Evolutionary conservation across 2,888 invertebrate genomes (phyloP), one percentile per base, ranked within the genome.

Genomic region (Nephrocerus scutellatus): DNA sequence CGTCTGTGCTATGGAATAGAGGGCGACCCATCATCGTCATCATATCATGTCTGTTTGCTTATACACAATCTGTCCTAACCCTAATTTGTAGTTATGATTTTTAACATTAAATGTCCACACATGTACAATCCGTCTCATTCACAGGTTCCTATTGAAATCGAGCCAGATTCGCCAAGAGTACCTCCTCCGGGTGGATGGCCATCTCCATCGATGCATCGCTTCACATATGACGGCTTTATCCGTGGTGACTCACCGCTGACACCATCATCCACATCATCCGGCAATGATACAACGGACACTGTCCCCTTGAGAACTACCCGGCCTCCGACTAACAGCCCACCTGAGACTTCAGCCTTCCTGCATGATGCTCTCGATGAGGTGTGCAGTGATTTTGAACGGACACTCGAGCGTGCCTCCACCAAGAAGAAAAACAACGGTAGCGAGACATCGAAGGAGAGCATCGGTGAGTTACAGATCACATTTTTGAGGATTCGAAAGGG

Each of bases 331-430:
- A 54, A 57, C 32, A 65, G 64, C 53, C 62, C 66, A 42, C 64
- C 64, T 44, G 68, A 65, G 52, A 60, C 63, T 29, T 57, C 62
- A 25, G 64, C 66, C 43, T 68, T 68, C 47, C 48, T 68, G 3
- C 66, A 57, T 33, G 73, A 73, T 47, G 72, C 69, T 9, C 68
- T 75, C 41, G 70, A 72, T 47, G 74, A 75, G 59, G 82, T 80
- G 39, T 77, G 82, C 41, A 73, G 74, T 38, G 82, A 83, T 62
- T 83, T 83, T 59, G 82, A 83, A 62, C 74, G 77, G 50, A 79
- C 80, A 14, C 64, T 82, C 43, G 75, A 77, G 52, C 70, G 76
- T 39, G 73, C 78, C 30, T 50, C 73, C 57, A 59, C 63, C 54
- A 56, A 55, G 39, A 60, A 62, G 34, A 66, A 63, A 37, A 45